Percentiles rank a stretch among this genome's conserved stretches.
Evolutionary conservation across 2,113 vertebrate genomes (phyloP).

Genomic region (Prolemur simus): DNA sequence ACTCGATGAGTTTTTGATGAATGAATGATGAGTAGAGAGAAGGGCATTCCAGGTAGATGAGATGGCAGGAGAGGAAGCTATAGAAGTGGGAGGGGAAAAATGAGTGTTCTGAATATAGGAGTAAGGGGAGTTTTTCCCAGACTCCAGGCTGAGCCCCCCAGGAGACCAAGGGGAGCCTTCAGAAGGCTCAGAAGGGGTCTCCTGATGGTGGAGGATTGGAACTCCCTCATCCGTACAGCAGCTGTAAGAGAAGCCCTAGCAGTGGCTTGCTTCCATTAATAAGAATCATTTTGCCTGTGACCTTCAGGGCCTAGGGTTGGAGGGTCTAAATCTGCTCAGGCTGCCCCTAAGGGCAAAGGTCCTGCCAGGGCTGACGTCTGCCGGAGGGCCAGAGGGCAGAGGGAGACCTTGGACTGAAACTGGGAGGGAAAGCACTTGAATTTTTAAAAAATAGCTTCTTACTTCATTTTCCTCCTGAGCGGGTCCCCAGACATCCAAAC

Average conservation of each 20-base stretch:
- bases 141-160: not conserved
- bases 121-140: not conserved
- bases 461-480: slow-evolving; percentile 56
- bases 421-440: not conserved
- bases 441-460: not conserved
- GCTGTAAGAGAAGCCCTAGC: not conserved
- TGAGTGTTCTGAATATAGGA: not conserved
- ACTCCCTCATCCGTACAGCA: not conserved
- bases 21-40: not conserved
- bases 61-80: not conserved
- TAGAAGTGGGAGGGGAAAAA: not conserved
- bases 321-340: not conserved
- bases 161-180: not conserved
- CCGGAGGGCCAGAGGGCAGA: not conserved
- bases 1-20: not conserved
- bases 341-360: not conserved
- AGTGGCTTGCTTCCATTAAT: not conserved
- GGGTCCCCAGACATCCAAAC: slow-evolving; percentile 67
- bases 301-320: not conserved
- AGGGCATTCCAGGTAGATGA: not conserved
- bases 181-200: not conserved
- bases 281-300: not conserved
- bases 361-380: not conserved
- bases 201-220: not conserved
- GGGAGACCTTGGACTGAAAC: not conserved